phyloP scores from a whole-genome alignment of 2,113 vertebrate genomes.

The Antidorcas marsupialis region DNA sequence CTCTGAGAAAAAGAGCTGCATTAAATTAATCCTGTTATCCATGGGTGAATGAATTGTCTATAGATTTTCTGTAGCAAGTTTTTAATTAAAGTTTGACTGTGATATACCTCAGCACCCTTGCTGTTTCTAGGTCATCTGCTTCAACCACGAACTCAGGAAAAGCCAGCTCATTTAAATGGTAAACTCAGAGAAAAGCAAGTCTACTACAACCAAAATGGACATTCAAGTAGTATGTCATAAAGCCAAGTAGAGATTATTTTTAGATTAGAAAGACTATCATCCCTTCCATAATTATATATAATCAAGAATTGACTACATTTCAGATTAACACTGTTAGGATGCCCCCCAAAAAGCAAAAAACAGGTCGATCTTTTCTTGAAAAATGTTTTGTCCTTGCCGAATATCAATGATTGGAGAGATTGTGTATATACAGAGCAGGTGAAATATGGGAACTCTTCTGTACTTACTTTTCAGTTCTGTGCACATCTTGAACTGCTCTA shows the following conservation, averaged over 20 bases:
- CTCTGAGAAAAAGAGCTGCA: not conserved
- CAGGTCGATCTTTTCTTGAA: not conserved
- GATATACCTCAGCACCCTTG: not conserved
- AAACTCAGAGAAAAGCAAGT: slow-evolving; percentile 4
- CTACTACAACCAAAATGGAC: not conserved
- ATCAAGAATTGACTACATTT: slow-evolving; percentile 45
- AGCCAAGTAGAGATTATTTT: slow-evolving; percentile 54
- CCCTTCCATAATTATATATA: slow-evolving; percentile 54
- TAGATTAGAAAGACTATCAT: slow-evolving; percentile 53
- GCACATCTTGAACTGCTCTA: not conserved
- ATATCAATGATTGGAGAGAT: not conserved
- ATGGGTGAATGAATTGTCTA: not conserved
- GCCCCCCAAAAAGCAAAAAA: not conserved
- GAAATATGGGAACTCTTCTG: not conserved
- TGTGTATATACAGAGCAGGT: not conserved
- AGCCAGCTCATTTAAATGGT: slow-evolving; percentile 28
- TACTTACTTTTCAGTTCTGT: not conserved
- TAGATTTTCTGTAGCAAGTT: slow-evolving; percentile 18
- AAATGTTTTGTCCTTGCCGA: not conserved
- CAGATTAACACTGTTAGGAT: not conserved
- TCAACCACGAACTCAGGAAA: slow-evolving; percentile 43
- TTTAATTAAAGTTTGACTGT: slow-evolving; percentile 25
- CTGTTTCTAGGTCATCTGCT: slow-evolving; percentile 40
- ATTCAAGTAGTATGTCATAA: not conserved
- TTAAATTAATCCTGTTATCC: slow-evolving; percentile 3